Conservation (phyloP, 1,140 invertebrate species). For the Diachasma alloeum region DNA sequence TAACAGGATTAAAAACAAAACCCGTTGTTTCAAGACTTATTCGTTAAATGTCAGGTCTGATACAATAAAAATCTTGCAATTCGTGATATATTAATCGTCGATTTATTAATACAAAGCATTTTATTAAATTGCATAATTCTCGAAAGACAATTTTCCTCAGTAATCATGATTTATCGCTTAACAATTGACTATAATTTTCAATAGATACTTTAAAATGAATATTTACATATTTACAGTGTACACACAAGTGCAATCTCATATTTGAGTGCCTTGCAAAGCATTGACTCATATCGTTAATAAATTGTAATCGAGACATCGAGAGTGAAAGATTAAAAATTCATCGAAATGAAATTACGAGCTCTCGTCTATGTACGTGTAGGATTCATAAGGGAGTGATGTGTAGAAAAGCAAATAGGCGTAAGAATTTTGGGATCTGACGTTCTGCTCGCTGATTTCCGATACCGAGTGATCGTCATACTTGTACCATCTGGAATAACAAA, state of each 20-base stretch:
- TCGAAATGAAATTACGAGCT: not conserved
- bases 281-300: not conserved
- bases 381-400: constrained; percentile 55
- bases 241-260: not conserved
- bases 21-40: not conserved
- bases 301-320: not conserved
- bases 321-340: not conserved
- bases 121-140: constrained; percentile 9
- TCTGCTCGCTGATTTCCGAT: constrained; percentile 71
- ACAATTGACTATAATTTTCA: constrained; percentile 7
- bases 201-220: not conserved
- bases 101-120: constrained; percentile 3
- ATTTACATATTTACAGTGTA: constrained; percentile 35
- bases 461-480: constrained; percentile 92
- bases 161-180: not conserved
- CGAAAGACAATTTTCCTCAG: not conserved
- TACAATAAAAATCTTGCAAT: not conserved
- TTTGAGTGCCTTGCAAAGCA: constrained; percentile 3
- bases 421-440: constrained; percentile 73
- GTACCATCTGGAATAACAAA: constrained; percentile 75
- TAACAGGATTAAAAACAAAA: no score
- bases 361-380: constrained; percentile 17
- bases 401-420: constrained; percentile 87
- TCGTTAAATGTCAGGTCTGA: not conserved
- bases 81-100: not conserved